A percentile compares a stretch with the other conserved stretches of the same genome.
These are phyloP conservation scores for Columbina picui DNA, from an alignment of 2,113 vertebrate species.

Conservation along the genomic window DNA sequence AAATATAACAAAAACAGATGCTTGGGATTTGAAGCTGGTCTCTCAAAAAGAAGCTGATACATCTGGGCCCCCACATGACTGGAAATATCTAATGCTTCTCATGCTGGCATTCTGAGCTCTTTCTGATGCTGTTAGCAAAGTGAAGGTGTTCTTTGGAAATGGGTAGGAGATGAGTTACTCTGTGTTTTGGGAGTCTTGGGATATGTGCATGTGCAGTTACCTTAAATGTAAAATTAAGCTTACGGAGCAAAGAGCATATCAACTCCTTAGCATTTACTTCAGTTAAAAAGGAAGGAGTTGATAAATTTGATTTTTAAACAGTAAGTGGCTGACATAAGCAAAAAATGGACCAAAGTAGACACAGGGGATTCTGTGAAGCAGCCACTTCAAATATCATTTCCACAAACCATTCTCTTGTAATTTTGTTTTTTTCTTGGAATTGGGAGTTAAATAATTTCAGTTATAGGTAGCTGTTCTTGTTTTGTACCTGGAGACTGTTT, in stretches of 20 bases:
- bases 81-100: neutral
- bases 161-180: neutral
- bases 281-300: neutral
- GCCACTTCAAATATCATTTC: neutral
- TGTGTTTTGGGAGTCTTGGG: neutral
- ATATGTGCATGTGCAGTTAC: accelerated
- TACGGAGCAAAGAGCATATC: neutral
- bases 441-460: neutral
- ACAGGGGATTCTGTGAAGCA: neutral
- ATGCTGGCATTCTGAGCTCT: neutral
- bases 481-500: neutral
- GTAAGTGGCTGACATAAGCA: neutral
- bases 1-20: neutral
- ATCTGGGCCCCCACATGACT: neutral
- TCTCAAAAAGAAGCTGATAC: neutral
- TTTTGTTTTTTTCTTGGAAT: neutral
- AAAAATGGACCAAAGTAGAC: neutral
- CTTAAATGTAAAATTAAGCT: neutral
- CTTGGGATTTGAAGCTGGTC: neutral
- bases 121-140: neutral
- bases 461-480: neutral
- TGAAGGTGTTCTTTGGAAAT: neutral
- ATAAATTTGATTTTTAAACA: neutral
- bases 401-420: neutral
- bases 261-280: neutral